phyloP scores from a whole-genome alignment of 2,113 vertebrate species.

The Argyrosomus japonicus region DNA sequence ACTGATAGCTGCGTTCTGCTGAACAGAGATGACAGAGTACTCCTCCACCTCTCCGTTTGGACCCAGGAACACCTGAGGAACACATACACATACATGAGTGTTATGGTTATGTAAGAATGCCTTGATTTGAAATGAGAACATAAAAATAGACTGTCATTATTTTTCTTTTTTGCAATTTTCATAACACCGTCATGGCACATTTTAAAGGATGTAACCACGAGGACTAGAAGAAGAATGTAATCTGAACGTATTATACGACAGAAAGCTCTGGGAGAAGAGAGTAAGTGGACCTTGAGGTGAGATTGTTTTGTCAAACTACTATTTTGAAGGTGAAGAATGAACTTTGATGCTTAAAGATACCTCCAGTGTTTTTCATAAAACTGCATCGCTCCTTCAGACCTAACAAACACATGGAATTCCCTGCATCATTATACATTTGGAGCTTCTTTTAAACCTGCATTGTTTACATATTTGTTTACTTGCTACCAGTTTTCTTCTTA shows the following conservation, averaged over 20 bases:
- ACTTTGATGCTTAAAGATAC: neutral
- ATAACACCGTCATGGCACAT: neutral
- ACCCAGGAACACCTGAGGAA: slow-evolving; percentile 90
- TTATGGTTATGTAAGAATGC: neutral
- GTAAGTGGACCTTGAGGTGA: neutral
- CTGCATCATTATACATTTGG: neutral
- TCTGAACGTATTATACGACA: neutral
- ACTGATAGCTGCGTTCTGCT: slow-evolving; percentile 87
- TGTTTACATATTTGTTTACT: neutral
- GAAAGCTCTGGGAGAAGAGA: neutral
- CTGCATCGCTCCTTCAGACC: too few relatives aligned
- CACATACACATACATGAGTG: neutral
- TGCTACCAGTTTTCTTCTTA: too few relatives aligned
- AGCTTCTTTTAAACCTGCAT: too few relatives aligned
- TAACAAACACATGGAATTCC: too few relatives aligned
- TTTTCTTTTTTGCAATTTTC: neutral
- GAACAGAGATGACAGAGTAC: slow-evolving; percentile 87
- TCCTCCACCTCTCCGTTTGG: slow-evolving; percentile 85
- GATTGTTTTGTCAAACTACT: neutral
- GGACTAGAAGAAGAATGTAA: neutral
- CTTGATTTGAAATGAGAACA: neutral
- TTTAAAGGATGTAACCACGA: neutral
- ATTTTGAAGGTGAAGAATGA: neutral
- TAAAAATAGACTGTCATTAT: neutral
- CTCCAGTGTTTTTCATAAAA: neutral